Evolutionary conservation across 2,113 vertebrate species (phyloP).

Genomic region (Nycticorax nycticorax): DNA sequence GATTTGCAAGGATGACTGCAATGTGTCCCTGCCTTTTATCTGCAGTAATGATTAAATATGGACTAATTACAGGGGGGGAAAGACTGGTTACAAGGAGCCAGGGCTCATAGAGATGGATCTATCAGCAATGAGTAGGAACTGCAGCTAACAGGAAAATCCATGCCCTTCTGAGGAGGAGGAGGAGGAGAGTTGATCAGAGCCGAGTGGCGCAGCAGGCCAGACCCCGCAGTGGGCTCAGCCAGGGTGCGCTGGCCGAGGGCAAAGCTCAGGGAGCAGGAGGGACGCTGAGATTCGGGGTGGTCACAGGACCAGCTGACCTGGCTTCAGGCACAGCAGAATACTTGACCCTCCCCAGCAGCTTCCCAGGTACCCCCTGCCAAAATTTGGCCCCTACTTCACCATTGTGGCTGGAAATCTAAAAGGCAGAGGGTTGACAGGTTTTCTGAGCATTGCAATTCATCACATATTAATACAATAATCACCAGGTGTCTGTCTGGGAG

Average conservation of each 20-base stretch:
- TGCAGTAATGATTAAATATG: not conserved
- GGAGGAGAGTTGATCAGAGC: accelerated
- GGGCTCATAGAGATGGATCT: not conserved
- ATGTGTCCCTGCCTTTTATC: not conserved
- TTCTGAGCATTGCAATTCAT: not conserved
- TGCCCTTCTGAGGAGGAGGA: not conserved
- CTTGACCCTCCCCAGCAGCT: not conserved
- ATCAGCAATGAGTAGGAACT: not conserved
- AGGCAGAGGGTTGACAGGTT: not conserved
- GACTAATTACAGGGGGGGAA: not conserved
- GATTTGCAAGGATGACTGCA: not conserved
- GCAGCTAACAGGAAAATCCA: not conserved
- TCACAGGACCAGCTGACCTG: not conserved
- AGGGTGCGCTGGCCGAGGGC: not conserved
- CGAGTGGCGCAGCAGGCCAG: accelerated
- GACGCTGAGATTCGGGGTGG: not conserved
- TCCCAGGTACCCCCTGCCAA: not conserved
- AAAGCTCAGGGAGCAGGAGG: not conserved
- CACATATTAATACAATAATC: not conserved
- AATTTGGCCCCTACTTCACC: not conserved
- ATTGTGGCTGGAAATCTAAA: not conserved
- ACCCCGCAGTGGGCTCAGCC: too few relatives aligned
- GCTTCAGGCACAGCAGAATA: not conserved
- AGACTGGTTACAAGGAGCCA: not conserved
- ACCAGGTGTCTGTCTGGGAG: not conserved